Conservation (phyloP, 2,113 vertebrate genomes). For the Myanophis thanlyinensis region DNA sequence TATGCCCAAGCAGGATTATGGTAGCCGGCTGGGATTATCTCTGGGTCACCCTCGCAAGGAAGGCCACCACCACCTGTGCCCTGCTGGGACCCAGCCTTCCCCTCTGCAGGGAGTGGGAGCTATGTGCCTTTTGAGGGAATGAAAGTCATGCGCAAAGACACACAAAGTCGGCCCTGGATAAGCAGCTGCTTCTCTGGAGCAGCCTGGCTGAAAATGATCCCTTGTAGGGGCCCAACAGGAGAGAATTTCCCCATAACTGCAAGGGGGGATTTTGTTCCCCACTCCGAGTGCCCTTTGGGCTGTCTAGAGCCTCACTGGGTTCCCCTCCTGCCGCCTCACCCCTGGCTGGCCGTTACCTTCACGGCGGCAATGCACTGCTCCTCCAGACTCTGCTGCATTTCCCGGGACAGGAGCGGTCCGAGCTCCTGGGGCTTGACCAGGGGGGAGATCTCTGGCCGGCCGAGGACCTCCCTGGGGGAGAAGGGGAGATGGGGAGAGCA, state of each 20-base stretch:
- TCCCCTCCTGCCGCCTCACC: background rate
- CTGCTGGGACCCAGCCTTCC: background rate
- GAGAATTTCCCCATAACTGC: background rate
- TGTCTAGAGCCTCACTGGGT: background rate
- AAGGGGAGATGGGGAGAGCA: background rate
- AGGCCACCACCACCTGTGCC: background rate
- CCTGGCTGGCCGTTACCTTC: conserved; percentile 52
- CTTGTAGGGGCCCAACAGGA: background rate
- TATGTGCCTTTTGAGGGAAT: background rate
- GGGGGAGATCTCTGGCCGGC: conserved; percentile 64
- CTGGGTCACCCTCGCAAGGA: background rate
- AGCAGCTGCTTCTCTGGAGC: background rate
- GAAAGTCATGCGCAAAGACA: background rate
- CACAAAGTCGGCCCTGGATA: background rate
- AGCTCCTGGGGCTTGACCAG: conserved; percentile 57
- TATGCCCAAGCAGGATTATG: background rate
- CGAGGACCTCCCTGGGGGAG: conserved; percentile 66
- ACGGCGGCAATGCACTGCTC: conserved; percentile 60
- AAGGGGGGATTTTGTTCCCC: background rate
- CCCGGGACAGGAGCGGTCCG: conserved; percentile 59
- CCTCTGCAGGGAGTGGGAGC: background rate
- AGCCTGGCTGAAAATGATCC: background rate
- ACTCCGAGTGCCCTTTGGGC: background rate
- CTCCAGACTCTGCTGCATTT: conserved; percentile 64
- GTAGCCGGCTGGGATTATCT: background rate